Percentiles rank a stretch among this genome's conserved stretches.
Conservation (phyloP, 1,140 invertebrate species). For the Lutraria rhynchaena region DNA sequence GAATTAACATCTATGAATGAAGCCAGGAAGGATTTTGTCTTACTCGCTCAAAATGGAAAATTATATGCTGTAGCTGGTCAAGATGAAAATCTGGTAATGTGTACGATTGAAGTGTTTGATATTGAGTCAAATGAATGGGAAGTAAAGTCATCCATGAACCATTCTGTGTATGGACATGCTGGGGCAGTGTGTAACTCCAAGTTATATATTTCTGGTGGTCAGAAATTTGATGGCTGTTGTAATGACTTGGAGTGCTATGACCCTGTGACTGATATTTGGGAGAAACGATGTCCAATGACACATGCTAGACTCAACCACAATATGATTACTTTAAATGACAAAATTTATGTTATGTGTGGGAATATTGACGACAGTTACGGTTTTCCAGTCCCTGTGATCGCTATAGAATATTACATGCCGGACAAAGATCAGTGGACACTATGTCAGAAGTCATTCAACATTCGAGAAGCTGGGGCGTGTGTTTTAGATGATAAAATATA, state of each 20-base stretch:
- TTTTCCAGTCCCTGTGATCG: conserved; percentile 77
- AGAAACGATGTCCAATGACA: conserved; percentile 75
- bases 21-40: conserved; percentile 80
- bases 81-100: conserved; percentile 81
- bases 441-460: conserved; percentile 75
- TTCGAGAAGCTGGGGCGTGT: conserved; percentile 78
- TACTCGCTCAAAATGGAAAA: conserved; percentile 73
- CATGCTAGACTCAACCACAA: conserved; percentile 77
- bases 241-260: conserved; percentile 75
- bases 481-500: conserved; percentile 76
- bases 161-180: conserved; percentile 79
- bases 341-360: conserved; percentile 78
- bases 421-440: conserved; percentile 77
- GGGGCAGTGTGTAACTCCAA: conserved; percentile 74
- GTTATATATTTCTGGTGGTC: conserved; percentile 79
- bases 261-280: conserved; percentile 74
- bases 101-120: conserved; percentile 78
- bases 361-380: conserved; percentile 79
- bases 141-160: conserved; percentile 73
- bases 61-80: conserved; percentile 80
- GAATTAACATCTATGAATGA: conserved; percentile 81
- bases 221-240: conserved; percentile 77
- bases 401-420: conserved; percentile 76
- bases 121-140: conserved; percentile 80
- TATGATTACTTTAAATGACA: conserved; percentile 75